Base-by-base conservation (phyloP, 1,140 invertebrate genomes). In the Tachypleus tridentatus region DNA sequence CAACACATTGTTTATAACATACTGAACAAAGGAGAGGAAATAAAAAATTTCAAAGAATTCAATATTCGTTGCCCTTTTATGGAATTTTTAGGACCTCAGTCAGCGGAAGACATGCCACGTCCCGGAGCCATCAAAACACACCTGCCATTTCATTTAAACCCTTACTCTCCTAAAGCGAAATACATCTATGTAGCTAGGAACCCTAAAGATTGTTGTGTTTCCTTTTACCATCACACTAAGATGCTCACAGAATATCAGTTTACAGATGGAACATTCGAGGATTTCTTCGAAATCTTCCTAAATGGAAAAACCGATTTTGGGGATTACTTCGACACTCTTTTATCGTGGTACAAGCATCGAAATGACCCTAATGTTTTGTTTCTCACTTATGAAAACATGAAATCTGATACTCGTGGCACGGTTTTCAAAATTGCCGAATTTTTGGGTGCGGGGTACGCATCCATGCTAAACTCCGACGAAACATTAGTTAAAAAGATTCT, bases 161-260 rank as follows among this genome's bases (percentile, higher is more conserved):
- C 66, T n/a, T 66, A 50, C n/a, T 56, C 63, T 56, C n/a, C 54
- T 3, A 51, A 70, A 70, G 49, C 81, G 82, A 49, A 82, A 79
- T 88, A 6, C 48, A 79, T 91, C 5, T 91, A 89, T 72, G 83
- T 91, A 0, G 84, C 86, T 4, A 78, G 91, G 61, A 89, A 92
- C 78, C 89, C 90, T 0, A 89, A 90, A 75, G 90, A 93, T 74
- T 86, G 91, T 3, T 86, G 82, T 3, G 87, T 92, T 0, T 92
- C 89, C 0, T 92, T 86, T 75, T 93, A 86, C 73, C 85, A 91
- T 75, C 82, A 91, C 51, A 87, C 88, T 74, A 80, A 83, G n/a
- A 49, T 49, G 3, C 58, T 61, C n/a, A 2, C 50, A 10, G 49
- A 48, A 11, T 11, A 29, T 49, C 58, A 59, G 58, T 49, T 8